Evolutionary conservation across 2,113 vertebrate genomes (phyloP).

Genomic region (Entosphenus tridentatus): DNA sequence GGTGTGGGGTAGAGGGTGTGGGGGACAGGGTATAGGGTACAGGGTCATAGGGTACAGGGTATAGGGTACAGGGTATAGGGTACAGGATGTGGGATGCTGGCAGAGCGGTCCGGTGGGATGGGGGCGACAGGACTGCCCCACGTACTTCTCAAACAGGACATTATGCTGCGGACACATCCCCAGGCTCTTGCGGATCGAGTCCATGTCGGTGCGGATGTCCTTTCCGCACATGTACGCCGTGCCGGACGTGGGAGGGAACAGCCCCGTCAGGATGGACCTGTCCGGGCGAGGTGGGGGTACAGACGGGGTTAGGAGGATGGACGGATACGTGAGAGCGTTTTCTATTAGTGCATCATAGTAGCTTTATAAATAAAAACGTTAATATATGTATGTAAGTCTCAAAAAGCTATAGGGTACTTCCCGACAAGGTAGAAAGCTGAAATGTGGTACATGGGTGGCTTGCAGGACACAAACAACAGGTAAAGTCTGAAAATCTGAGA

Average conservation of each 20-base stretch:
- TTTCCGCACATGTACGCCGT: conserved; percentile 81
- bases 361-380: not conserved
- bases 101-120: too few relatives aligned
- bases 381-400: not conserved
- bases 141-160: conserved; percentile 85
- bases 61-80: too few relatives aligned
- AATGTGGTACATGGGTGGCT: too few relatives aligned
- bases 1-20: not conserved
- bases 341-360: not conserved
- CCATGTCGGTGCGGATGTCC: conserved; percentile 68
- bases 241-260: conserved; percentile 78
- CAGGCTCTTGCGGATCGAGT: conserved; percentile 54
- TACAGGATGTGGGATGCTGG: too few relatives aligned
- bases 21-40: not conserved
- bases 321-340: too few relatives aligned
- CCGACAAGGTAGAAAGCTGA: too few relatives aligned
- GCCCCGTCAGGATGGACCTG: conserved; percentile 85
- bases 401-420: too few relatives aligned
- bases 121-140: conserved; percentile 11
- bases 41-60: not conserved
- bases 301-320: too few relatives aligned
- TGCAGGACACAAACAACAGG: too few relatives aligned
- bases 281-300: too few relatives aligned
- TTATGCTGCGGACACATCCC: conserved; percentile 94
- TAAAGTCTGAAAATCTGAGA: too few relatives aligned